A percentile compares a stretch with the other conserved stretches of the same genome.
Conservation (phyloP, 2,113 vertebrate species). For the Leucosticte australis region DNA sequence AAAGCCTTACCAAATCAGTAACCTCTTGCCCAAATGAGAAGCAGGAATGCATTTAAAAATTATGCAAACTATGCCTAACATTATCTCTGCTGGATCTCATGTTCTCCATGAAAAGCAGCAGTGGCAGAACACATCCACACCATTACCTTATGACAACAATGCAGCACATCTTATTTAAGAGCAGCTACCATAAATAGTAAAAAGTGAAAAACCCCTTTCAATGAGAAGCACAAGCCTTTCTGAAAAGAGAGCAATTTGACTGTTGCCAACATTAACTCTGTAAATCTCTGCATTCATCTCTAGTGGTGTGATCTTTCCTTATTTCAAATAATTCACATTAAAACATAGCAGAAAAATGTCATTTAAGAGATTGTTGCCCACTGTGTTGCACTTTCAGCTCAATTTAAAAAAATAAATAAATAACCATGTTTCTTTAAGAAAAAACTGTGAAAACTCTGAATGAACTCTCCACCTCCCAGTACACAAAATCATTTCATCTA, state of each 20-base stretch:
- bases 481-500: conserved; percentile 60
- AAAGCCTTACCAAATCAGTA: not conserved
- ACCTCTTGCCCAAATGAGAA: not conserved
- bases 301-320: not conserved
- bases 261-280: not conserved
- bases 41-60: not conserved
- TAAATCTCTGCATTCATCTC: not conserved
- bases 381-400: not conserved
- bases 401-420: not conserved
- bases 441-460: conserved; percentile 51
- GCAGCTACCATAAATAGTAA: not conserved
- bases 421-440: conserved; percentile 40
- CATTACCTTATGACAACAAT: not conserved
- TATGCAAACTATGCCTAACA: not conserved
- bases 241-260: not conserved
- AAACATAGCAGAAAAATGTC: not conserved
- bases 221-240: not conserved
- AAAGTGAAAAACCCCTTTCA: not conserved
- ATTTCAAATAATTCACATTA: not conserved
- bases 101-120: not conserved
- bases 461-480: conserved; percentile 56
- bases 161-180: not conserved
- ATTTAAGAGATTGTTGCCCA: not conserved
- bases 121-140: not conserved
- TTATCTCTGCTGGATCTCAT: not conserved